Conservation (phyloP, 2,797 vertebrate species). For the Enteromius argenteus region DNA sequence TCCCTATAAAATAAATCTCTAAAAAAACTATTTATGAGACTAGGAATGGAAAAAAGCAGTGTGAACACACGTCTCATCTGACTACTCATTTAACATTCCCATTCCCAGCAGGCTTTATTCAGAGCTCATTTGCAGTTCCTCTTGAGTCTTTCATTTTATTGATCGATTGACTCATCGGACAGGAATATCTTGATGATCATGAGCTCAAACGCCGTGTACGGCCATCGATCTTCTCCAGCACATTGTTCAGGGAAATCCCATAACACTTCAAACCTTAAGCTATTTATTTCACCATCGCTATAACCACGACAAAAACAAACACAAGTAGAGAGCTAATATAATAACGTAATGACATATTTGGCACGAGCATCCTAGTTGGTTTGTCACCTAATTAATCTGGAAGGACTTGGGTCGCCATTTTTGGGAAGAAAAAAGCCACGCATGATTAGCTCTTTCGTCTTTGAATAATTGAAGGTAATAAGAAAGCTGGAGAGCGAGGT, state of each 20-base stretch:
- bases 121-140: conserved; percentile 36
- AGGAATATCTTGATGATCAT: conserved; percentile 35
- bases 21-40: not conserved
- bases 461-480: conserved; percentile 55
- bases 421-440: conserved; percentile 48
- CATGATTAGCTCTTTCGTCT: conserved; percentile 48
- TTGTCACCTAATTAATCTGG: conserved; percentile 43
- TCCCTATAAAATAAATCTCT: not conserved
- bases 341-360: conserved; percentile 19
- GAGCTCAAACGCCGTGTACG: conserved; percentile 11
- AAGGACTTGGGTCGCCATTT: not conserved
- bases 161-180: conserved; percentile 42
- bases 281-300: conserved; percentile 6
- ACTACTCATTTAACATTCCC: conserved; percentile 2
- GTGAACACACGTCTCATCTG: conserved; percentile 2
- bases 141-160: conserved; percentile 18
- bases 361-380: conserved; percentile 10
- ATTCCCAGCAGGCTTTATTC: conserved; percentile 3
- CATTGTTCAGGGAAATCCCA: conserved; percentile 37
- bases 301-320: conserved; percentile 19
- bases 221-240: conserved; percentile 43
- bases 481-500: conserved; percentile 35
- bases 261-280: conserved; percentile 35
- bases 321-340: conserved; percentile 15
- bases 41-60: not conserved